Evolutionary conservation across 2,797 vertebrate genomes (phyloP), one percentile per base, ranked within the genome.

Genomic region (Anabas testudineus): DNA sequence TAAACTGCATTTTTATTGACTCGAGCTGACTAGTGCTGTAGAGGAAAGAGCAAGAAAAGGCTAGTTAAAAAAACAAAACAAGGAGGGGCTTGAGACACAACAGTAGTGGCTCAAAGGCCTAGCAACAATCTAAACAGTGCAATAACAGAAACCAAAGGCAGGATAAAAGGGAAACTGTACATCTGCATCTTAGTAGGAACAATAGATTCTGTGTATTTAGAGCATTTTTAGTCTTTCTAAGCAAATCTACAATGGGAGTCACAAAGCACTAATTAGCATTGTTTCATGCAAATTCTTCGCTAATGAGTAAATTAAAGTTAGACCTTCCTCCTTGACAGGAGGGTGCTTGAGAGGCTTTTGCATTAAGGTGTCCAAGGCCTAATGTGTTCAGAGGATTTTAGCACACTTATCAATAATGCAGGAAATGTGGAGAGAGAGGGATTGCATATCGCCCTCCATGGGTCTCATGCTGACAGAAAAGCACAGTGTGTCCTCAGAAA

Each of bases 341-440:
- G 70, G 65, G 57, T 48, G 72, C 79, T 89, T 65, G 52, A 88
- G 70, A 85, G 71, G 76, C 76, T 83, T 88, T 81, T 83, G 83
- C 80, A 71, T 77, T 45, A 85, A 90, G 77, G 88, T 77, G 82
- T 89, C 71, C 57, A 76, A 62, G 73, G 75, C 61, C 66, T 82
- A 26, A 30, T 65, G 74, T 32, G 54, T 81, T 78, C 77, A 79
- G 81, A 84, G 84, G 73, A 90, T 89, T 89, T 89, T 74, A 78
- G 78, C 54, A 30, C 39, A 64, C 86, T 87, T 83, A 94, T 94
- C 85, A 92, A 94, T 95, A 93, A 94, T 95, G 88, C 92, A 95
- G 69, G 76, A 81, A 81, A 80, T 83, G 76, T 65, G 80, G 83
- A 89, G 88, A 89, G 82, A 75, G 65, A 57, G 73, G 77, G 89